A percentile compares a stretch with the other conserved stretches of the same genome.
These are phyloP conservation scores for Sakesphorus luctuosus DNA, from an alignment of 2,113 vertebrate genomes.

Conservation along the genomic window DNA sequence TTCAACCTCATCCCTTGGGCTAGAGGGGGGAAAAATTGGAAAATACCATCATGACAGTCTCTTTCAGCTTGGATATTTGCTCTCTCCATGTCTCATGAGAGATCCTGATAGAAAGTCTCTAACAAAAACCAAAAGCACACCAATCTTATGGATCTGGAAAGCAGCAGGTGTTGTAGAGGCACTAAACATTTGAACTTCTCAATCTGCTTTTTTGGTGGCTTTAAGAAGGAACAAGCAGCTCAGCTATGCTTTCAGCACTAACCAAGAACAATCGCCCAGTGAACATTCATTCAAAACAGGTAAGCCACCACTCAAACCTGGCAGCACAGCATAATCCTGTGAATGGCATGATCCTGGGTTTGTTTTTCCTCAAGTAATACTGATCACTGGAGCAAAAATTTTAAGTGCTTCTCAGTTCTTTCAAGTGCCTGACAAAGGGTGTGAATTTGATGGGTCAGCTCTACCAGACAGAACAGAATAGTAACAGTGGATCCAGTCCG, in stretches of 20 bases:
- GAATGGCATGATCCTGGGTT: background rate
- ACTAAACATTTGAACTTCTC: background rate
- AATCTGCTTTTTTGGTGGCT: background rate
- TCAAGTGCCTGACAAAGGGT: background rate
- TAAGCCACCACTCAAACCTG: background rate
- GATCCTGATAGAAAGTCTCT: background rate
- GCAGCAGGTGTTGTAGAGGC: background rate
- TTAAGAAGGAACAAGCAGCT: background rate
- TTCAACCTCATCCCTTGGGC: conserved; percentile 90
- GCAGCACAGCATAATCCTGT: background rate
- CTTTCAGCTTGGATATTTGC: background rate
- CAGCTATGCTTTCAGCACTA: background rate
- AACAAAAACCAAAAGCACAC: background rate
- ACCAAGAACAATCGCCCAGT: background rate
- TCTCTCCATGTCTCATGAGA: background rate
- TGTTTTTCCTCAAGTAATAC: background rate
- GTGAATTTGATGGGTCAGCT: background rate
- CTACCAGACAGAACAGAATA: background rate
- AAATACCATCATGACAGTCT: background rate
- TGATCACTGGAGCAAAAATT: background rate
- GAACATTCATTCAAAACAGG: background rate
- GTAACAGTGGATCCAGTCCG: background rate
- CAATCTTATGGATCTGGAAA: background rate
- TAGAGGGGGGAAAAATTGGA: conserved; percentile 35
- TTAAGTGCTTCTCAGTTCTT: background rate